Evolutionary conservation across 2,113 vertebrate genomes (phyloP).

Genomic region (Cochlearius cochlearius): DNA sequence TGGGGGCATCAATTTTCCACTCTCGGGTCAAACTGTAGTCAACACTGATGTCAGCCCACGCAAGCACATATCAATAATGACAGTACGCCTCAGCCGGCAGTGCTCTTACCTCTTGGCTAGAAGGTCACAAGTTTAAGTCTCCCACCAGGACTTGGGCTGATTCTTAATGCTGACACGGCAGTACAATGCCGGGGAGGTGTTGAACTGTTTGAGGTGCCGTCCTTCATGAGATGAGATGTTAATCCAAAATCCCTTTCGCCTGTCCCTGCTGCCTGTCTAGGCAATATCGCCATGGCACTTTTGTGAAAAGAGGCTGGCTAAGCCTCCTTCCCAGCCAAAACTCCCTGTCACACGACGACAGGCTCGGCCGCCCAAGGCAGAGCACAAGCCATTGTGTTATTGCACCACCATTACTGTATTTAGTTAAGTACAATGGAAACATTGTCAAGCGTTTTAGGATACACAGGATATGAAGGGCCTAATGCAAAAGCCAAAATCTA

Average conservation of each 20-base stretch:
- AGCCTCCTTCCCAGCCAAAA: conserved; percentile 5
- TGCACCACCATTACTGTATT: conserved; percentile 46
- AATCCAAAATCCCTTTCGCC: conserved; percentile 55
- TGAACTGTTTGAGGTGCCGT: conserved; percentile 23
- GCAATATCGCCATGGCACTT: background rate
- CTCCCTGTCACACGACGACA: background rate
- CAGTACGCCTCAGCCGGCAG: background rate
- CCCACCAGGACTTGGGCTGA: conserved; percentile 38
- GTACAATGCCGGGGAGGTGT: background rate
- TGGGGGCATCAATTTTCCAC: conserved; percentile 40
- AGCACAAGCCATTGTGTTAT: conserved; percentile 31
- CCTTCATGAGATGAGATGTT: conserved; percentile 49
- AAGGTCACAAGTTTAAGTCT: conserved; percentile 56
- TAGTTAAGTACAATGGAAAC: conserved; percentile 54
- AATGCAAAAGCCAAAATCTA: conserved; percentile 41
- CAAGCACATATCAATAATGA: conserved; percentile 24
- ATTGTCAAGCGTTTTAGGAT: conserved; percentile 14
- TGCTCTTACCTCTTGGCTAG: conserved; percentile 43
- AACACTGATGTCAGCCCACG: background rate
- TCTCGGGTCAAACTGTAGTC: conserved; percentile 49
- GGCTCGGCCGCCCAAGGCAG: background rate
- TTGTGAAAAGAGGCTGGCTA: background rate
- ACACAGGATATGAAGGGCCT: conserved; percentile 11
- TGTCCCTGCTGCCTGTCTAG: conserved; percentile 27
- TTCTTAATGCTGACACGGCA: conserved; percentile 4